These are phyloP conservation scores for Dasysyrphus albostriatus DNA, from an alignment of 2,888 invertebrate species.

Conservation along the genomic window DNA sequence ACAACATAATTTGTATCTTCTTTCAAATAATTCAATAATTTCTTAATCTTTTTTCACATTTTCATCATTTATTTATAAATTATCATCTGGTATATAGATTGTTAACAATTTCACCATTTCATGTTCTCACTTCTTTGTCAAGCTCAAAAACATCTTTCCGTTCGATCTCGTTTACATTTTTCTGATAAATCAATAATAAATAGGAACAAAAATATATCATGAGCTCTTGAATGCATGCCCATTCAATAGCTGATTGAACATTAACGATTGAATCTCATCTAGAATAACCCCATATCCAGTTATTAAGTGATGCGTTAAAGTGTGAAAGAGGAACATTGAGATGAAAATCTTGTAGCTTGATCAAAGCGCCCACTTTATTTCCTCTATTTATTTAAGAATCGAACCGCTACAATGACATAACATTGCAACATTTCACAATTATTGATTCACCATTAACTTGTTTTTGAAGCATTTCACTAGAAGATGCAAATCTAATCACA, in stretches of 20 bases:
- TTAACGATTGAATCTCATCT: constrained; percentile 35
- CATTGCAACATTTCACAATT: constrained; percentile 14
- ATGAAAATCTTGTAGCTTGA: constrained; percentile 46
- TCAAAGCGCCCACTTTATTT: constrained; percentile 25
- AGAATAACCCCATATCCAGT: constrained; percentile 32
- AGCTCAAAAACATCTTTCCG: background rate
- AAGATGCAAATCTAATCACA: constrained; percentile 53
- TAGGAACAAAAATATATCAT: background rate
- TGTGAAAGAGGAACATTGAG: constrained; percentile 63
- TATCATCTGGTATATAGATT: background rate
- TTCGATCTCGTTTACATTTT: constrained; percentile 10
- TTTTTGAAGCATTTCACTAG: constrained; percentile 29
- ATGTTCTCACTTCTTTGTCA: background rate
- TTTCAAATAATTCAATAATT: background rate
- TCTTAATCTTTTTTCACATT: background rate
- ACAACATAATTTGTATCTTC: background rate
- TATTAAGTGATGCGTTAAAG: constrained; percentile 69
- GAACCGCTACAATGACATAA: constrained; percentile 51
- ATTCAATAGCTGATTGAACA: constrained; percentile 68
- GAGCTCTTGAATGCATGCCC: constrained; percentile 2
- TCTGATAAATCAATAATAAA: constrained; percentile 10
- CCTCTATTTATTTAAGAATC: background rate
- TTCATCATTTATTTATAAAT: background rate
- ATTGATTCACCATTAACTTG: constrained; percentile 23
- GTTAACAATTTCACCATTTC: background rate